Conservation (phyloP, 2,888 invertebrate genomes). For the Melikaiella ostensackeni region DNA sequence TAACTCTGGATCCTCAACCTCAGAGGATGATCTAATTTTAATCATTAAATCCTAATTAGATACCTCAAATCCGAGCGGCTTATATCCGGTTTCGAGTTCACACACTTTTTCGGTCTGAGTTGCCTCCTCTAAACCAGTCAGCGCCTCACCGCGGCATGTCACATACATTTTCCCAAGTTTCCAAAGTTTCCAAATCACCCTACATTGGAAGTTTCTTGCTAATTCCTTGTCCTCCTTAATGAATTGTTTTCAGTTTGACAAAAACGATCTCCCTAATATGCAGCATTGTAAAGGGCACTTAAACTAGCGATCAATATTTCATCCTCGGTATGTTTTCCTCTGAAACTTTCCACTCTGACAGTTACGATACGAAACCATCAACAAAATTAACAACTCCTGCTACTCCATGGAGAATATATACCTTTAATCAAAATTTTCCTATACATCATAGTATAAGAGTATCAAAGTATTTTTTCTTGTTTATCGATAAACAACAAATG, state of each 20-base stretch:
- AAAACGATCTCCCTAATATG: slow-evolving; percentile 20
- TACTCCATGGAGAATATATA: neutral
- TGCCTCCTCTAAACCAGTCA: too few species aligned
- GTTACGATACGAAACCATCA: slow-evolving; percentile 14
- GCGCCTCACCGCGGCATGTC: neutral
- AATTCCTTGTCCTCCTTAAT: slow-evolving; percentile 3
- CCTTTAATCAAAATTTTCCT: neutral
- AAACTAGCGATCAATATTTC: slow-evolving; percentile 17
- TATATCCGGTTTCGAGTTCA: too few species aligned
- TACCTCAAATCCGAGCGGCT: too few species aligned
- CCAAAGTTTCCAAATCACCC: neutral
- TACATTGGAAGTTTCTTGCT: neutral
- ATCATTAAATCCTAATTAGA: too few species aligned
- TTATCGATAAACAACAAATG: too few species aligned
- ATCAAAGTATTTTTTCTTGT: too few species aligned
- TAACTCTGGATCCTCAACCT: too few species aligned
- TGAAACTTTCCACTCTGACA: slow-evolving; percentile 33
- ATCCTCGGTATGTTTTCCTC: slow-evolving; percentile 25
- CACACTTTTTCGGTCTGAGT: too few species aligned
- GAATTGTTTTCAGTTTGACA: slow-evolving; percentile 23
- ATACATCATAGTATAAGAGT: neutral
- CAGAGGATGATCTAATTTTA: too few species aligned
- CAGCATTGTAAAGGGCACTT: slow-evolving; percentile 24
- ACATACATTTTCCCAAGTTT: neutral
- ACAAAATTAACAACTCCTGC: slow-evolving; percentile 2